Evolutionary conservation across 1,140 invertebrate species (phyloP), one percentile per base, ranked within the genome.

Genomic region (Zaprionus tsacasi): DNA sequence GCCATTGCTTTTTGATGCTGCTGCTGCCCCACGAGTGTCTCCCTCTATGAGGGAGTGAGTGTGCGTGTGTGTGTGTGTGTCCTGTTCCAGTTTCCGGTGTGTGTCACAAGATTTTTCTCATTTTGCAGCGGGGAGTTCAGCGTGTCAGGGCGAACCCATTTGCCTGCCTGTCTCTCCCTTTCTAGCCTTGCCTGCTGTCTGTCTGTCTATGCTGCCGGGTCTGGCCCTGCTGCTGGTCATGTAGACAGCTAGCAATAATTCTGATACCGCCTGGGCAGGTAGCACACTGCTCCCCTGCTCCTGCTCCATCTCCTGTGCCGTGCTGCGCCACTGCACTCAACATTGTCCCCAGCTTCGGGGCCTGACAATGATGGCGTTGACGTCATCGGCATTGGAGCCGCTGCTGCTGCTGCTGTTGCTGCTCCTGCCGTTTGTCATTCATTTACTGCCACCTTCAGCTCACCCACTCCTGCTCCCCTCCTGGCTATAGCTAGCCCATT

Each of bases 61-160:
- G 13, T 33, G n/a, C 17, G 38, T 45, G 1, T n/a, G 40, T 63
- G 15, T 10, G 45, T 30, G 54, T 30, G 13, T 45, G 33, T 73
- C 66, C 72, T 81, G 82, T 80, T 86, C 83, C 83, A 88, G 83
- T 88, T 88, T 88, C 83, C 83, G 85, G 83, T 88, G 77, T 79
- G 77, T 88, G 83, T 78, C 75, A 78, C 64, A 82, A 69, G 71
- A 88, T 85, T 88, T 88, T 88, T 87, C 86, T 72, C 78, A 89
- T 85, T 81, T 89, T 75, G 68, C 75, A 69, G 85, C 67, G 70
- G 76, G 74, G 85, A 88, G 85, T 89, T 88, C 83, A 88, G 85
- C 85, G 85, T 89, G 83, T 88, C 83, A 85, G 78, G 70, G 66
- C 78, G 70, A 87, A 79, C 73, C 77, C 83, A 88, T 87, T 87